Percentiles rank a stretch among this genome's conserved stretches.
phyloP scores from a whole-genome alignment of 2,113 vertebrate species.

The Otolemur garnettii region DNA sequence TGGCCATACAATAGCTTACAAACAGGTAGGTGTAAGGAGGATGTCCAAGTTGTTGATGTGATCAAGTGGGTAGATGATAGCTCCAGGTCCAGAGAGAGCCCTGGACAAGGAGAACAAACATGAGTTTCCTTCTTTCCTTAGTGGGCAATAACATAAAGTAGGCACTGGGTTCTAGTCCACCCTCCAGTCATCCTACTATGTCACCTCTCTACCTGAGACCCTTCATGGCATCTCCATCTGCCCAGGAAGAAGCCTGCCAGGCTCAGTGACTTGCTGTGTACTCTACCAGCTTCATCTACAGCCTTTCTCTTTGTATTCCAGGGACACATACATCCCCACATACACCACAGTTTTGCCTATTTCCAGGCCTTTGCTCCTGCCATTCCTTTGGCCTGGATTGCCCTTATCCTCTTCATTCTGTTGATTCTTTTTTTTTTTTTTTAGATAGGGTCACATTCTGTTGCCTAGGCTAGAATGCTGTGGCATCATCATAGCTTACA shows the following conservation, averaged over 20 bases:
- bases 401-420: not conserved
- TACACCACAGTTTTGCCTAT: rapidly evolving
- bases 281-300: not conserved
- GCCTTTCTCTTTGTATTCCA: not conserved
- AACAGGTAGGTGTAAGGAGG: not conserved
- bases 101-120: not conserved
- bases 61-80: not conserved
- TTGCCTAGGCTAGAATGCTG: too few species aligned
- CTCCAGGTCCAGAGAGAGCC: not conserved
- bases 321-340: rapidly evolving
- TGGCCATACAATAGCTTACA: not conserved
- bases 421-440: not conserved
- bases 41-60: not conserved
- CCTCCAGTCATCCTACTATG: not conserved
- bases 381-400: not conserved
- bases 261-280: not conserved
- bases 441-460: too few species aligned
- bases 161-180: not conserved
- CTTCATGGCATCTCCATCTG: not conserved
- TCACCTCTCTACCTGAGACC: too few species aligned
- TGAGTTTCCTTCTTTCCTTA: not conserved
- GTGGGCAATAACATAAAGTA: too few species aligned
- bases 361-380: not conserved
- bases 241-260: not conserved
- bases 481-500: too few species aligned